phyloP scores from a whole-genome alignment of 2,888 invertebrate genomes.

The Belgica antarctica region DNA sequence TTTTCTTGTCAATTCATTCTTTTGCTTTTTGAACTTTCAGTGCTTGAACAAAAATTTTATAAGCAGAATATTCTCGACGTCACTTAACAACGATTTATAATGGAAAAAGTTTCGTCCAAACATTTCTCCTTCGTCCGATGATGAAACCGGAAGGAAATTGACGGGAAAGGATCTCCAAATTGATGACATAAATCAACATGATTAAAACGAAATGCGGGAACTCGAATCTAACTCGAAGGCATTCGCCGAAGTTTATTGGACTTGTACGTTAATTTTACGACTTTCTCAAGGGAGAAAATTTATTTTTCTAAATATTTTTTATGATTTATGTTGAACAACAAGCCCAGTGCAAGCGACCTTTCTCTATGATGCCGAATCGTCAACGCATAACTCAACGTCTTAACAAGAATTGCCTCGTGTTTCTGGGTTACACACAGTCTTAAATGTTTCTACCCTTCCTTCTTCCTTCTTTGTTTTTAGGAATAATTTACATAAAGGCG shows the following conservation, averaged over 20 bases:
- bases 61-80: too few relatives aligned
- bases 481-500: constrained; percentile 30
- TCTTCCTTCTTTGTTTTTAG: neutral
- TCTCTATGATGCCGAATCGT: neutral
- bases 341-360: too few relatives aligned
- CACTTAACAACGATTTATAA: too few relatives aligned
- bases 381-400: neutral
- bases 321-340: constrained; percentile 14
- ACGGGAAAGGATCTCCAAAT: constrained; percentile 35
- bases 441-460: neutral
- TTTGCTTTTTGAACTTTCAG: too few relatives aligned
- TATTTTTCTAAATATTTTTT: neutral
- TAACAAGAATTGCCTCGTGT: neutral
- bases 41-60: too few relatives aligned
- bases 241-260: neutral
- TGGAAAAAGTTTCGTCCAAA: neutral
- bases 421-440: neutral
- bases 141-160: constrained; percentile 27
- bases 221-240: constrained; percentile 4
- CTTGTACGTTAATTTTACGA: constrained; percentile 14
- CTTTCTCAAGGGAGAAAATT: neutral
- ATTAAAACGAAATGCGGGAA: constrained; percentile 29
- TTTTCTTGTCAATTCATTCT: too few relatives aligned
- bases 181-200: constrained; percentile 40
- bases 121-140: neutral